Conservation (phyloP, 2,113 vertebrate species). For the Oxyura jamaicensis region DNA sequence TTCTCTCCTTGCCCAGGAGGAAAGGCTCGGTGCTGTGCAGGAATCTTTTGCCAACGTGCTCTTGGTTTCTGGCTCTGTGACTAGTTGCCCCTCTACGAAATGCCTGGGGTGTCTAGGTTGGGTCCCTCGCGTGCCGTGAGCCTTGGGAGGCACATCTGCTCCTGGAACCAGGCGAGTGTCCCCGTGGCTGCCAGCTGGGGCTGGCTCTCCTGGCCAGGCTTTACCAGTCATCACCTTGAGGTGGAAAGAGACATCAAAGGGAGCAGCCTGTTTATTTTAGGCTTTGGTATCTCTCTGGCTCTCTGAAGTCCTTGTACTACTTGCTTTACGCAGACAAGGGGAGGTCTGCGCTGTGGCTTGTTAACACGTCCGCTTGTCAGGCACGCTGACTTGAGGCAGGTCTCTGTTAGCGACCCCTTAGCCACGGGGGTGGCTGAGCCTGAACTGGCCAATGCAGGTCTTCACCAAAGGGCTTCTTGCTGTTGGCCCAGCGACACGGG, state of each 20-base stretch:
- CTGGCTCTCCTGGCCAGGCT: background rate
- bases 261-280: background rate
- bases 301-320: background rate
- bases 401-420: rapidly evolving
- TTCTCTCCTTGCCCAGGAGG: background rate
- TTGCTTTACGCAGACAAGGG: too few relatives aligned
- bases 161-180: background rate
- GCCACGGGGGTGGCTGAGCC: background rate
- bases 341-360: background rate
- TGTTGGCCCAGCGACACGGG: background rate
- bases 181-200: background rate
- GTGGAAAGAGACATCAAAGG: background rate
- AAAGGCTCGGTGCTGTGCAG: background rate
- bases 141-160: background rate
- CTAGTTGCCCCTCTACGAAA: background rate
- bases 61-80: background rate
- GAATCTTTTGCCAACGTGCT: background rate
- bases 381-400: background rate
- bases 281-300: background rate
- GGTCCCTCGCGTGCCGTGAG: background rate
- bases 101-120: background rate
- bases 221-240: background rate
- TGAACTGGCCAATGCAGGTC: background rate
- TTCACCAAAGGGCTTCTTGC: background rate
- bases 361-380: too few relatives aligned